phyloP scores from a whole-genome alignment of 1,140 invertebrate species.

The Pectinophora gossypiella region DNA sequence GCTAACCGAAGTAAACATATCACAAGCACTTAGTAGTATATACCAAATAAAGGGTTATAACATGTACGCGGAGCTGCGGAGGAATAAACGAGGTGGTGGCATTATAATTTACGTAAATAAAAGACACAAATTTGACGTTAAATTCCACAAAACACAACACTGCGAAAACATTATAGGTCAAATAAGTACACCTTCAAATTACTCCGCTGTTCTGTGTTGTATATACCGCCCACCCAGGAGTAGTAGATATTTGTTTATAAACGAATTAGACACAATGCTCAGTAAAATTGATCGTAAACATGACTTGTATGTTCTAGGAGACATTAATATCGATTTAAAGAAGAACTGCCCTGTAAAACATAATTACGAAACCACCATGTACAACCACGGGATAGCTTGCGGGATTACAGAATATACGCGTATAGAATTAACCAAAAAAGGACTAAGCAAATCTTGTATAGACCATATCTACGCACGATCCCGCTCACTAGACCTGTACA shows the following conservation, averaged over 20 bases:
- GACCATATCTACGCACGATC: constrained; percentile 18
- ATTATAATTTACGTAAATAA: background rate
- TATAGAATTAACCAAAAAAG: constrained; percentile 15
- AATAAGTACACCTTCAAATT: background rate
- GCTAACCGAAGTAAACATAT: background rate
- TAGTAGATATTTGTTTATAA: constrained; percentile 5
- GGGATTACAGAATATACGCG: constrained; percentile 18
- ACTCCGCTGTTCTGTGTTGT: background rate
- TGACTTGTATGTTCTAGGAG: background rate
- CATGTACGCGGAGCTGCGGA: background rate
- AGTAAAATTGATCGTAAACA: background rate
- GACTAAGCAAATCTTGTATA: constrained; percentile 21
- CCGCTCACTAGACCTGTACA: constrained; percentile 18
- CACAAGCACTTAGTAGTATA: background rate
- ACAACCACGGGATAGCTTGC: constrained; percentile 10
- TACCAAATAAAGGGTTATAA: background rate
- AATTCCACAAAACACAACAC: background rate
- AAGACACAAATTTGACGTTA: background rate
- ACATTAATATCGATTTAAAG: constrained; percentile 5
- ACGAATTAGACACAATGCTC: background rate
- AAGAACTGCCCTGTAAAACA: background rate
- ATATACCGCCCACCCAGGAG: constrained; percentile 1
- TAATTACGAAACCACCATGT: constrained; percentile 6
- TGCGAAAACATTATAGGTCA: background rate
- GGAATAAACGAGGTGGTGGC: background rate